phyloP scores from a whole-genome alignment of 2,113 vertebrate genomes.

The Eulemur macaco region DNA sequence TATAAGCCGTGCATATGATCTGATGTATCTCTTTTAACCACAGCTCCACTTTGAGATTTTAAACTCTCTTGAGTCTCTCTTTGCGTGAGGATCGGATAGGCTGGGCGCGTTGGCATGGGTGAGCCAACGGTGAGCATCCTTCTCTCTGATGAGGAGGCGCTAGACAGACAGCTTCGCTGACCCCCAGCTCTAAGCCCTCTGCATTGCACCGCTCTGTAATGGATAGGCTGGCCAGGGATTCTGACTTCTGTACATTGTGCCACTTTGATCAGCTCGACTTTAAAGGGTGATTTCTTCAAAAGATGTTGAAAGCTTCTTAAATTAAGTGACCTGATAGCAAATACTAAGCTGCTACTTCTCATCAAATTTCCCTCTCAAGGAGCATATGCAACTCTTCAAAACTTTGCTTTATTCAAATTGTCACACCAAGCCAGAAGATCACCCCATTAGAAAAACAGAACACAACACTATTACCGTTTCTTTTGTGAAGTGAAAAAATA shows the following conservation, averaged over 20 bases:
- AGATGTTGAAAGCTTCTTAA: conserved; percentile 63
- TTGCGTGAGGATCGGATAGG: neutral
- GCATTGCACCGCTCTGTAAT: neutral
- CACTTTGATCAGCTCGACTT: conserved; percentile 56
- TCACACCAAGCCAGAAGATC: neutral
- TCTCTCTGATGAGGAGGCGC: neutral
- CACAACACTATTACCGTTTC: neutral
- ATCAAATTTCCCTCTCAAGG: conserved; percentile 58
- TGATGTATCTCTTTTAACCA: neutral
- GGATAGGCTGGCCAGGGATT: neutral
- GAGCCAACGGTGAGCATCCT: neutral
- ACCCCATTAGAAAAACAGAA: neutral
- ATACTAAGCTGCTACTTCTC: conserved; percentile 49
- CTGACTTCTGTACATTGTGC: neutral
- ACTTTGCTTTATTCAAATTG: conserved; percentile 9
- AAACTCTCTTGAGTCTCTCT: neutral
- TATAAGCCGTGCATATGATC: neutral
- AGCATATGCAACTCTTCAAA: conserved; percentile 52
- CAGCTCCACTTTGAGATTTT: neutral
- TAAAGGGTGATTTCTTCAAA: conserved; percentile 56
- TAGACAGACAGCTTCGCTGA: neutral
- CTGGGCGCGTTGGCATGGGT: neutral
- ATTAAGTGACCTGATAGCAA: conserved; percentile 56
- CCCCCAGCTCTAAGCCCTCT: neutral
- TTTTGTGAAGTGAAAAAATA: neutral